Base-by-base conservation (phyloP, 2,113 vertebrate species). In the Rhea americana region DNA sequence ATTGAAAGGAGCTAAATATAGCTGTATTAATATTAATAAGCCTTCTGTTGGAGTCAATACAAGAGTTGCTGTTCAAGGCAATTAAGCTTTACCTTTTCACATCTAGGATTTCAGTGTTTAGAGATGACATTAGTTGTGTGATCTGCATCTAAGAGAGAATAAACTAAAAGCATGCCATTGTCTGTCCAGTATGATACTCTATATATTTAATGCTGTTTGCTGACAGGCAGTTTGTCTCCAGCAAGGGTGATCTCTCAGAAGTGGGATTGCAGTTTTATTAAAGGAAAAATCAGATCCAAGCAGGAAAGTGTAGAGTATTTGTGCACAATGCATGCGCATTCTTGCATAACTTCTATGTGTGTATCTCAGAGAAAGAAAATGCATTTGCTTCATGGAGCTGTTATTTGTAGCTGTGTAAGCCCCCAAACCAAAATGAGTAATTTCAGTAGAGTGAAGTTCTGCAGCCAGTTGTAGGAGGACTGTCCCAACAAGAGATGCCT, bases 1-100 rank as follows among this genome's bases (percentile, higher is more conserved):
- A 96, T 97, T 95, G 93, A 95, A 94, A 95, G 90, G 25, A 53
- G 81, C 96, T 97, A 96, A 96, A 96, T 96, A 96, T 96, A 96
- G 90, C 79, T 63, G 13, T 87, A 95, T 97, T 96, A 96, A 97
- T 97, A 96, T 97, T 96, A 93, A 96, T 97, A 89, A 90, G 50
- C 90, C 73, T 92, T 85, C 66, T 93, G 93, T 85, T 93, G 90
- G 85, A 97, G 85, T 94, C 89, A 93, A 91, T 95, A 94, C 91
- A 85, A 85, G 94, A 94, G 87, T 77, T 91, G 92, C 94, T 95
- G 92, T 96, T 96, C 92, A 91, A 91, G 95, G 91, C 94, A 96
- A 96, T 96, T 96, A 96, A 93, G 88, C 86, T 95, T 96, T 96
- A 96, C 94, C 94, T 95, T 96, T 94, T 94, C 86, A 80, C 93